These are phyloP conservation scores for Crocidura indochinensis DNA, from an alignment of 2,797 vertebrate species.

Conservation along the genomic window DNA sequence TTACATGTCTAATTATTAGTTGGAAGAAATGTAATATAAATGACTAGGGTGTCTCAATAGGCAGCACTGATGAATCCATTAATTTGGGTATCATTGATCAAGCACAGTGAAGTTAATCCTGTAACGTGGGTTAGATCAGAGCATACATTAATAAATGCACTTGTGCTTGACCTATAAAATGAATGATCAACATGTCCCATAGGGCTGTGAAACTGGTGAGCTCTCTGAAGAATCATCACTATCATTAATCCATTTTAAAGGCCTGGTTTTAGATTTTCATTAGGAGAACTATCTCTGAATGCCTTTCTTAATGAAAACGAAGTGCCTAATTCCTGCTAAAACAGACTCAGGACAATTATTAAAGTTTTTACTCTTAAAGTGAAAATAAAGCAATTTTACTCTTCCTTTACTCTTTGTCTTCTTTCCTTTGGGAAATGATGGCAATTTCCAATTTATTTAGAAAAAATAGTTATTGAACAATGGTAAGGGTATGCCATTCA, in stretches of 20 bases:
- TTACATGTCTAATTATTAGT: slow-evolving; percentile 76
- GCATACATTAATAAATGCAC: slow-evolving; percentile 86
- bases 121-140: slow-evolving; percentile 81
- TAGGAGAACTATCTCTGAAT: slow-evolving; percentile 83
- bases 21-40: slow-evolving; percentile 82
- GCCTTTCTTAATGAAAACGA: slow-evolving; percentile 82
- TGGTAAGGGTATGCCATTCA: not conserved
- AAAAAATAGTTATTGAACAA: slow-evolving; percentile 63
- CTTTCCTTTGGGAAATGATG: slow-evolving; percentile 69
- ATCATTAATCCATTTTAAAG: slow-evolving; percentile 82
- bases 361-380: slow-evolving; percentile 82
- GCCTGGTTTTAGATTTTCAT: slow-evolving; percentile 87
- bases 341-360: slow-evolving; percentile 81
- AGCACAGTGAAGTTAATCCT: slow-evolving; percentile 85
- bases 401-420: slow-evolving; percentile 39
- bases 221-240: slow-evolving; percentile 85
- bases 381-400: slow-evolving; percentile 80
- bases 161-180: slow-evolving; percentile 86
- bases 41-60: slow-evolving; percentile 82
- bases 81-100: slow-evolving; percentile 86
- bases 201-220: slow-evolving; percentile 76
- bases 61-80: slow-evolving; percentile 82
- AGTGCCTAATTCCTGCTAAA: slow-evolving; percentile 82
- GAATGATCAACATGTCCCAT: slow-evolving; percentile 85
- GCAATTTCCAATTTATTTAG: slow-evolving; percentile 52